Evolutionary conservation across 1,140 invertebrate species (phyloP).

Genomic region (Homalodisca vitripennis): DNA sequence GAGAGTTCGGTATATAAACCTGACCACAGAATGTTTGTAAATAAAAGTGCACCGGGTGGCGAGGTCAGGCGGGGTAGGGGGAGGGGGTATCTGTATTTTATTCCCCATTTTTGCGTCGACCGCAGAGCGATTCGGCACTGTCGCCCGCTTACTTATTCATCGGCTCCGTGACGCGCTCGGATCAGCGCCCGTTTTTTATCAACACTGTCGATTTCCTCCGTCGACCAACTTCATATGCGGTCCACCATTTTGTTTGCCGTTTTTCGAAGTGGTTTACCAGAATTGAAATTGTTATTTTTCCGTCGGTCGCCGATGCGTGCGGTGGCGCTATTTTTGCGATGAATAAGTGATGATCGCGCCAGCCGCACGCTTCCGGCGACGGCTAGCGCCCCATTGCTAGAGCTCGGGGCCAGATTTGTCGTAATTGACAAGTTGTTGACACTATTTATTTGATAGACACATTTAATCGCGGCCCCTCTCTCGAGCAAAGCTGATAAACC

Average conservation of each 20-base stretch:
- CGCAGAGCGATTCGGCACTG: conserved; percentile 12
- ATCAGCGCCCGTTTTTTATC: conserved; percentile 16
- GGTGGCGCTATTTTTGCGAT: conserved; percentile 9
- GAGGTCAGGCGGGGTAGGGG: too few relatives aligned
- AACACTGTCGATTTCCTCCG: conserved; percentile 22
- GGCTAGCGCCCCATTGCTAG: too few relatives aligned
- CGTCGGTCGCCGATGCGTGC: not conserved
- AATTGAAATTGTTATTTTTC: conserved; percentile 26
- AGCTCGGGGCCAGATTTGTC: too few relatives aligned
- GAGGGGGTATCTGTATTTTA: too few relatives aligned
- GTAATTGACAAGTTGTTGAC: too few relatives aligned
- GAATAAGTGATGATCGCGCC: conserved; percentile 16
- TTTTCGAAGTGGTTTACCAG: conserved; percentile 25
- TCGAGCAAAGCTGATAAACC: too few relatives aligned
- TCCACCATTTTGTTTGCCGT: conserved; percentile 24
- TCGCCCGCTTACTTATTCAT: conserved; percentile 20
- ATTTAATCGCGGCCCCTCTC: too few relatives aligned
- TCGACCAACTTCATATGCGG: conserved; percentile 18
- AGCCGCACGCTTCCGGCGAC: too few relatives aligned
- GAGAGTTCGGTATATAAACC: too few relatives aligned
- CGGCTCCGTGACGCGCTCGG: not conserved
- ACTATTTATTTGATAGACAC: too few relatives aligned
- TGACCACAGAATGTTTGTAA: too few relatives aligned
- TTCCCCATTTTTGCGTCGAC: conserved; percentile 20
- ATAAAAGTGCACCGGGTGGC: too few relatives aligned